Percentiles rank a stretch among this genome's conserved stretches.
These are phyloP conservation scores for Lobophora halterata DNA, from an alignment of 2,888 invertebrate genomes.

Conservation along the genomic window DNA sequence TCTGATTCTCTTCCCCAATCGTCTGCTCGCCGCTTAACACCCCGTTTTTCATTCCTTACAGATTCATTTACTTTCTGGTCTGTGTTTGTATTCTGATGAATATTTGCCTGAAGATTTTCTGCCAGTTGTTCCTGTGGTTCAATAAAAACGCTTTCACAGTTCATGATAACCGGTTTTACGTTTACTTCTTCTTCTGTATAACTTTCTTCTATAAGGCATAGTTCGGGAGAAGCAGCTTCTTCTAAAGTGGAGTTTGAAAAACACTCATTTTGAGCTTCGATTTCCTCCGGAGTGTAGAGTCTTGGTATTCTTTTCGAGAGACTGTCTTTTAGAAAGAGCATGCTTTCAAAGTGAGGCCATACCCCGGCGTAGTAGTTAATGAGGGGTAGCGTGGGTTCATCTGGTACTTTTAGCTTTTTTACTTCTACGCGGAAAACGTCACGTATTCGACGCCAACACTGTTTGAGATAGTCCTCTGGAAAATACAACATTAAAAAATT, in stretches of 20 bases:
- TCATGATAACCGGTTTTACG: not conserved
- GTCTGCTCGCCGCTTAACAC: constrained; percentile 8
- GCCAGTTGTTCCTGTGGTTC: not conserved
- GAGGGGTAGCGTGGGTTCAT: constrained; percentile 26
- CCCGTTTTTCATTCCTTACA: not conserved
- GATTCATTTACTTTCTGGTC: too few species aligned
- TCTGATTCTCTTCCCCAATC: constrained; percentile 3
- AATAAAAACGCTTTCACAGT: constrained; percentile 1
- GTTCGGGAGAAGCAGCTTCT: constrained; percentile 4
- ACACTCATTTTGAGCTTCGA: constrained; percentile 1
- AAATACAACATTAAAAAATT: too few species aligned
- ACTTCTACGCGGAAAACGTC: constrained; percentile 32
- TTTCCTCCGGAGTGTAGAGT: constrained; percentile 17
- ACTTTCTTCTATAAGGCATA: not conserved
- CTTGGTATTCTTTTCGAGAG: constrained; percentile 9
- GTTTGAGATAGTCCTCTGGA: constrained; percentile 35
- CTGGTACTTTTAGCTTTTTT: constrained; percentile 6
- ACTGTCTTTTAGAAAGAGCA: constrained; percentile 32
- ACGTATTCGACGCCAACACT: constrained; percentile 39
- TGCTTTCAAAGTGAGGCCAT: constrained; percentile 35
- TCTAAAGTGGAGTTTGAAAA: not conserved
- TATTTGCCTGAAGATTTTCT: too few species aligned
- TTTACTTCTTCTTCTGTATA: not conserved
- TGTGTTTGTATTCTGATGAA: too few species aligned
- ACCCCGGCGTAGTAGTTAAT: constrained; percentile 34